Base-by-base conservation (phyloP, 2,113 vertebrate species). In the Engraulis encrasicolus region DNA sequence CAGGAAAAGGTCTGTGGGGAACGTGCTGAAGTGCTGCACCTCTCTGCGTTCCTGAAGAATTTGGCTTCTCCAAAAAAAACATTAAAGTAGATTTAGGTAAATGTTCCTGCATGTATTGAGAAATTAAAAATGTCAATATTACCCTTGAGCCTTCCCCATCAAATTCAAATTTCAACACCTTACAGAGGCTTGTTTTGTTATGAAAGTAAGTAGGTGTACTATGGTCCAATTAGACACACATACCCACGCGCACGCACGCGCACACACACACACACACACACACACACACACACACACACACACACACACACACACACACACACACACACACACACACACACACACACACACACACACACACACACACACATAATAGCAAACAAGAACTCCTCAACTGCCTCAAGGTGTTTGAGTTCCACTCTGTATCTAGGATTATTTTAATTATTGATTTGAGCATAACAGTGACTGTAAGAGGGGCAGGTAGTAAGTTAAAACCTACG, bases 381-480 rank as follows among this genome's bases (percentile, higher is more conserved):
- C 81, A 88, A 87, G 87, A 89, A 92, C 86, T 90, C 87, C 86
- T 82, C 85, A 81, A 81, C 66, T 85, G 88, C 91, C 88, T 86
- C 12, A 27, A 90, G 92, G 88, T 85, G 61, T 93, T 91, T 92
- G 86, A 77, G 85, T 89, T 89, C 66, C 83, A 89, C 81, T 91
- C 82, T 78, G 85, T 87, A 90, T 88, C 85, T 85, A 88, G 89
- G 82, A 90, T 89, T 84, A 80, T 81, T 93, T 91, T 91, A 94
- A 93, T 94, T 92, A 92, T 86, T 87, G 85, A 92, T 84, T 88
- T 84, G 54, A 83, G 49, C 87, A 88, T 61, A 85, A 85, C 84
- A 82, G 89, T 45, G 71, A 37, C 82, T 79, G 78, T 54, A 81
- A 49, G 80, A 66, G 85, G 52, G 89, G 82, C 82, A 82, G 19